phyloP scores from a whole-genome alignment of 2,113 vertebrate genomes.

The Urocolius indicus region DNA sequence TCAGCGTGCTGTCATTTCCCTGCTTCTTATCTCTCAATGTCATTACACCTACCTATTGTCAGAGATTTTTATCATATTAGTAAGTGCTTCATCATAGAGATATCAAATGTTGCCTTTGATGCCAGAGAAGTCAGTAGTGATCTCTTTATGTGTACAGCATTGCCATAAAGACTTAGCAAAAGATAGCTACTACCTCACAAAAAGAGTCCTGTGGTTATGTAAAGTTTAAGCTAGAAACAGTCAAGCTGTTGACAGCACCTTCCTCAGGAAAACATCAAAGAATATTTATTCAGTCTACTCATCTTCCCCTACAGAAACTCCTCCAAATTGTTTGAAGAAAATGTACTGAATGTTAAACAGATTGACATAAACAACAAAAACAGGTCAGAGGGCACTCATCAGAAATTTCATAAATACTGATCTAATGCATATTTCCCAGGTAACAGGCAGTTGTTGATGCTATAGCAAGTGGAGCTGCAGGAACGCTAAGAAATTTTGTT shows the following conservation, averaged over 20 bases:
- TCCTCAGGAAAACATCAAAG: conserved; percentile 8
- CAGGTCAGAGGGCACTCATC: neutral
- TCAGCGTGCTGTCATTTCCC: neutral
- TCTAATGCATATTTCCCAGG: neutral
- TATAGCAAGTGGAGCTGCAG: neutral
- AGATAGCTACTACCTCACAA: neutral
- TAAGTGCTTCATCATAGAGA: neutral
- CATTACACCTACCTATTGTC: neutral
- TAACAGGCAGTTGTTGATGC: neutral
- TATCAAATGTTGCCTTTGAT: neutral
- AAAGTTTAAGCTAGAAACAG: neutral
- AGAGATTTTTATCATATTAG: neutral
- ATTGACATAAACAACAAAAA: neutral
- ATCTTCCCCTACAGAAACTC: neutral
- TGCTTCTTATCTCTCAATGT: neutral
- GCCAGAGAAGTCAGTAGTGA: neutral
- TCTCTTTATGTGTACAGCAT: neutral
- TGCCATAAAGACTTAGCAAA: neutral
- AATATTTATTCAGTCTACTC: neutral
- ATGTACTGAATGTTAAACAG: neutral
- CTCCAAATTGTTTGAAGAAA: neutral
- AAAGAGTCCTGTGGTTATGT: neutral
- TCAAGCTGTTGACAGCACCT: neutral
- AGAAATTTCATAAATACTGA: neutral
- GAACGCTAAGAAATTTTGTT: neutral